Conservation (phyloP, 2,113 vertebrate species). For the Lepus timidus region DNA sequence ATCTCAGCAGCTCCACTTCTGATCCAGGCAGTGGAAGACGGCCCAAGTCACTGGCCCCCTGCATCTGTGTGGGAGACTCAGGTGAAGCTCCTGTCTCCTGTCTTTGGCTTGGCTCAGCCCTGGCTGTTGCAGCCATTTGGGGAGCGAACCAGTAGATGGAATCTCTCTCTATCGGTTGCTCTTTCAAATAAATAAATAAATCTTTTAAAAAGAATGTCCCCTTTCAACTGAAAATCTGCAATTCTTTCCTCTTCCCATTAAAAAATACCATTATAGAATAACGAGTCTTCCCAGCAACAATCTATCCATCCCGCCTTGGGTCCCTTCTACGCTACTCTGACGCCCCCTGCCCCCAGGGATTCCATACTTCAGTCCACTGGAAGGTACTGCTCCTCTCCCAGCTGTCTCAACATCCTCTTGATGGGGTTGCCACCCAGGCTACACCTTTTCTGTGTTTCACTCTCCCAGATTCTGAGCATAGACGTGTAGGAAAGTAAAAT, state of each 20-base stretch:
- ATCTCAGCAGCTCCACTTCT: no score
- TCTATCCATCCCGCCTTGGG: neutral
- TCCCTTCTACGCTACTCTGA: neutral
- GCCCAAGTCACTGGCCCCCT: no score
- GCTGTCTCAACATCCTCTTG: fast-evolving
- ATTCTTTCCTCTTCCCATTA: neutral
- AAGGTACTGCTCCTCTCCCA: neutral
- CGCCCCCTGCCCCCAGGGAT: neutral
- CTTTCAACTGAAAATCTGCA: neutral
- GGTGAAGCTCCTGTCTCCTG: no score
- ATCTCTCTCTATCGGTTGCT: no score
- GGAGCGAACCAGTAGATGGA: no score
- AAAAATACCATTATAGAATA: neutral
- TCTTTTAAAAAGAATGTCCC: neutral
- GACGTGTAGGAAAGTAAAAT: neutral
- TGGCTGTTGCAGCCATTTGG: no score
- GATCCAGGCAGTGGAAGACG: no score
- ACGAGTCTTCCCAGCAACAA: neutral
- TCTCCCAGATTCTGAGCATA: neutral
- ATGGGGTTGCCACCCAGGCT: no score
- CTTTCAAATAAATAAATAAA: no score
- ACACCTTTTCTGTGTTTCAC: neutral
- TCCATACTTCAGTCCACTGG: fast-evolving
- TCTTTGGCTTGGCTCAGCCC: no score
- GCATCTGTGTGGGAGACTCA: no score